A percentile compares a stretch with the other conserved stretches of the same genome.
These are phyloP conservation scores for Bombyx mandarina DNA, from an alignment of 1,140 invertebrate species.

Conservation along the genomic window DNA sequence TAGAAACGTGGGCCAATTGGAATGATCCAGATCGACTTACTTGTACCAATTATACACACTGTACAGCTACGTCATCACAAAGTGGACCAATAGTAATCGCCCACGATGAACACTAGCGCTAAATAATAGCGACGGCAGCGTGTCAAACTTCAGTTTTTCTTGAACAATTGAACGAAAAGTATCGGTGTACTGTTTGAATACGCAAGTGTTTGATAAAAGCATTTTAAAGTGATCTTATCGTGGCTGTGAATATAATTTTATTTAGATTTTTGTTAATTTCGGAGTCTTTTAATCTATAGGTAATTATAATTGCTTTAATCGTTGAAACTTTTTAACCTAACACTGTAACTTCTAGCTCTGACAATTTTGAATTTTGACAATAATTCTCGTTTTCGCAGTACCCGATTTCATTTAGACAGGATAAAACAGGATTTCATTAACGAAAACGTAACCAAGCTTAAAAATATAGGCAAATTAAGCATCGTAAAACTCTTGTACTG, in stretches of 20 bases:
- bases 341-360: too few relatives aligned
- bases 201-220: constrained; percentile 24
- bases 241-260: constrained; percentile 18
- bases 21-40: constrained; percentile 45
- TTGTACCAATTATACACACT: constrained; percentile 35
- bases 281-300: constrained; percentile 9
- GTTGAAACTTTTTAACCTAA: not conserved
- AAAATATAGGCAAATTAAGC: too few relatives aligned
- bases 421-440: too few relatives aligned
- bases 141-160: constrained; percentile 56
- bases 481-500: too few relatives aligned
- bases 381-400: too few relatives aligned
- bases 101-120: constrained; percentile 65
- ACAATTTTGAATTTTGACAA: too few relatives aligned
- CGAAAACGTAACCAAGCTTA: too few relatives aligned
- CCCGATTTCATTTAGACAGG: too few relatives aligned
- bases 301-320: constrained; percentile 14
- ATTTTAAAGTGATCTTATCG: constrained; percentile 28
- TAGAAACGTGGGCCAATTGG: constrained; percentile 63
- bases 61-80: constrained; percentile 36
- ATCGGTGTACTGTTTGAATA: constrained; percentile 23
- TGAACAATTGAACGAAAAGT: constrained; percentile 40
- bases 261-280: constrained; percentile 10
- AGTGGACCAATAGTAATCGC: constrained; percentile 42
- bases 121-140: constrained; percentile 59